Percentiles rank a stretch among this genome's conserved stretches.
phyloP scores from a whole-genome alignment of 2,797 vertebrate genomes.

The Hemibagrus guttatus region DNA sequence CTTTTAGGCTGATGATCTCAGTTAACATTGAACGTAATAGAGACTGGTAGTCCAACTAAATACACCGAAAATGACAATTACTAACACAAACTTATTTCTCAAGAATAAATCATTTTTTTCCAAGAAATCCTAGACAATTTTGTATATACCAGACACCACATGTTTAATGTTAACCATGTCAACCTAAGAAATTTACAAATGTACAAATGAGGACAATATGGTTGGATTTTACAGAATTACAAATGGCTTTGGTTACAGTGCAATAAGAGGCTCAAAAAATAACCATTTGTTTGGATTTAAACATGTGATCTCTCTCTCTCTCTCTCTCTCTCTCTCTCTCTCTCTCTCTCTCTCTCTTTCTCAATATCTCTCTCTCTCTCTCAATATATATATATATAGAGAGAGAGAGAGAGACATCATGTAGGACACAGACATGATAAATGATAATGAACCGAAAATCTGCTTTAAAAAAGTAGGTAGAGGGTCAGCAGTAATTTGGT shows the following conservation, averaged over 20 bases:
- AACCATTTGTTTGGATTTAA: no score
- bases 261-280: neutral
- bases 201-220: neutral
- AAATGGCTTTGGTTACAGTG: neutral
- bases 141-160: neutral
- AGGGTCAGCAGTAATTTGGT: no score
- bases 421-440: no score
- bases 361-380: no score
- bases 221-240: neutral
- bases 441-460: no score
- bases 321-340: no score
- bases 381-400: no score
- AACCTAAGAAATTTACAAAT: neutral
- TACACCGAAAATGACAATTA: neutral
- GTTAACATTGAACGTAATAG: neutral
- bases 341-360: no score
- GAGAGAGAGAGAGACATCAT: no score
- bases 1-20: neutral
- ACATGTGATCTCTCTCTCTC: no score
- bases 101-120: neutral
- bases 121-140: neutral
- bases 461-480: no score
- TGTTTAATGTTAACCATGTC: neutral
- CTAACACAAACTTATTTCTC: neutral
- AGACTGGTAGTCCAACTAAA: neutral